phyloP scores from a whole-genome alignment of 2,113 vertebrate species.

The Narcine bancroftii region DNA sequence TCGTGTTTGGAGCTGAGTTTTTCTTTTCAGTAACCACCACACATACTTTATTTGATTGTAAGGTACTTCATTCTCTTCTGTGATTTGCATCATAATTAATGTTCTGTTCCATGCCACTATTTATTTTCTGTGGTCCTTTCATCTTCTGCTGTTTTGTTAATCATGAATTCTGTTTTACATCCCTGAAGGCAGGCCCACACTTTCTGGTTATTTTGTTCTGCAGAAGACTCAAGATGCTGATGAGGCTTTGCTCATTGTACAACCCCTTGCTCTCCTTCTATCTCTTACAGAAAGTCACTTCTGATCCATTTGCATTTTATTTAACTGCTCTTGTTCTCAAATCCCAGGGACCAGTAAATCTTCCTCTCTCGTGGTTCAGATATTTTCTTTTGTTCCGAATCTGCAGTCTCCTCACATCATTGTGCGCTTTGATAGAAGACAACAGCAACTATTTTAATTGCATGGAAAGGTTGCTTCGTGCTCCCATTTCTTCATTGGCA shows the following conservation, averaged over 20 bases:
- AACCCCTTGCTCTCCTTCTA: background rate
- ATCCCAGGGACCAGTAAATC: background rate
- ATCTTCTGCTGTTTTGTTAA: background rate
- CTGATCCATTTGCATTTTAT: constrained; percentile 12
- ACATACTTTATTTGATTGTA: background rate
- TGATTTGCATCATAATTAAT: constrained; percentile 6
- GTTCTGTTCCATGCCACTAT: background rate
- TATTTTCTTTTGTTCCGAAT: background rate
- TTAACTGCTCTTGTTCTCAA: background rate
- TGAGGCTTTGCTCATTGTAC: background rate
- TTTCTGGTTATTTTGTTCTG: background rate
- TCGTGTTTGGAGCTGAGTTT: background rate
- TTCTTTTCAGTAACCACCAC: background rate
- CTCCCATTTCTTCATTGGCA: background rate
- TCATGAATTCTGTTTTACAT: background rate
- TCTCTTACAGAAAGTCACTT: background rate
- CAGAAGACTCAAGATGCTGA: background rate
- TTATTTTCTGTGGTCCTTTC: background rate
- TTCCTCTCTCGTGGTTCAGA: background rate
- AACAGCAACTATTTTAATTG: background rate
- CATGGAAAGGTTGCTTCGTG: background rate
- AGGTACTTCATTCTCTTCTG: background rate
- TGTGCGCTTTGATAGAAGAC: background rate
- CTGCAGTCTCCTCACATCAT: background rate
- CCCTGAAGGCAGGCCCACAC: background rate